Conservation (phyloP, 2,888 invertebrate genomes). For the Conus canariensis region DNA sequence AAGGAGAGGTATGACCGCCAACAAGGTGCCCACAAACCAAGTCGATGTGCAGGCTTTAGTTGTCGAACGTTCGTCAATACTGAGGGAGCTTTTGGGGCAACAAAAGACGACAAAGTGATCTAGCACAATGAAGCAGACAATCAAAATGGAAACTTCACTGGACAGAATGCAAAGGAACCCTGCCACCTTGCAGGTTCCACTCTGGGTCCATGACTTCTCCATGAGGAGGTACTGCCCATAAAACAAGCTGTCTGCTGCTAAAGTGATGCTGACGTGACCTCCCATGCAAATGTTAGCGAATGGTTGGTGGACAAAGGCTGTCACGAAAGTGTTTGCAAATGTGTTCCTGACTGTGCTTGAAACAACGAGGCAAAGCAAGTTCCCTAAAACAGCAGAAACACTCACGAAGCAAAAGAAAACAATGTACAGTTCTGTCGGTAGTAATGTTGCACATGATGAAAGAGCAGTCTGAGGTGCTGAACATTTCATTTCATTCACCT, state of each 20-base stretch:
- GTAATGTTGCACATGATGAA: neutral
- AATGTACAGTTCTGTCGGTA: neutral
- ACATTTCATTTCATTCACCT: neutral
- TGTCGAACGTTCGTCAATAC: too few species aligned
- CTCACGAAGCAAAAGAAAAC: neutral
- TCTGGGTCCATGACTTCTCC: too few species aligned
- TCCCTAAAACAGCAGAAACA: neutral
- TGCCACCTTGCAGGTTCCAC: too few species aligned
- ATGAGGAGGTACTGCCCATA: too few species aligned
- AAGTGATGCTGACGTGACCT: neutral
- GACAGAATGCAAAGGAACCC: too few species aligned
- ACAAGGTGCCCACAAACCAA: neutral
- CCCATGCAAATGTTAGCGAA: neutral
- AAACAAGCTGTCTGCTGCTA: too few species aligned
- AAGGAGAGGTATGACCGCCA: neutral
- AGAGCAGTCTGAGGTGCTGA: neutral
- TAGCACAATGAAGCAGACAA: too few species aligned
- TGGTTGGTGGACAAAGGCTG: neutral
- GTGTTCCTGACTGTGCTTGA: neutral
- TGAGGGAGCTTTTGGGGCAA: neutral
- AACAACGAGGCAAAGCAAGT: neutral
- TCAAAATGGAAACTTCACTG: too few species aligned
- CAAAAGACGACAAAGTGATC: too few species aligned
- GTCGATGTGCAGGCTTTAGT: too few species aligned
- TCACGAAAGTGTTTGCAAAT: neutral